Evolutionary conservation across 2,113 vertebrate genomes (phyloP), one percentile per base, ranked within the genome.

Genomic region (Macroglossus sobrinus): DNA sequence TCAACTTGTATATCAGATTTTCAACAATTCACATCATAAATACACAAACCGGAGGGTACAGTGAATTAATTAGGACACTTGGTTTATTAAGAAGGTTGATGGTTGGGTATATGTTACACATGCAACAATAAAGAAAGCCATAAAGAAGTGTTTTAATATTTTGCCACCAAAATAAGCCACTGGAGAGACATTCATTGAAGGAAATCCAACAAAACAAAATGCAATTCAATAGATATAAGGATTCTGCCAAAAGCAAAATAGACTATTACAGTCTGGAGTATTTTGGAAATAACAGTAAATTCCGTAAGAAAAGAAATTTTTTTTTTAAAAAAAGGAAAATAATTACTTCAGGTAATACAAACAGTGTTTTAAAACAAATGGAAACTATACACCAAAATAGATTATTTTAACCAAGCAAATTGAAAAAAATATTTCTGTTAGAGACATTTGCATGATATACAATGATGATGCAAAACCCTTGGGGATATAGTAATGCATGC

Each of bases 11-110:
- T 97, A 94, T 97, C 95, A 96, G 94, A 93, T 97, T 98, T 98
- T 97, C 95, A 97, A 98, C 97, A 96, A 98, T 96, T 89, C 47
- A 91, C 93, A 87, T 66, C 53, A 88, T 96, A 97, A 98, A 97
- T 96, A 97, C 95, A 95, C 97, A 96, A 96, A 91, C 81, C 90
- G 89, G 95, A 97, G 96, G 94, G 84, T 91, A 87, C 43, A 98
- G 98, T 98, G 98, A 99, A 99, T 98, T 98, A 99, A 98, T 98
- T 98, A 98, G 97, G 94, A 98, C 79, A 93, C 61, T 84, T 98
- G 10, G 53, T 71, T 75, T 86, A 93, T 98, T 98, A 98, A 79
- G 95, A 96, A 89, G 96, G 98, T 90, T 93, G 97, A 98, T 95
- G 97, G 89, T 55, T 55, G 75, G 97, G 94, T 93, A 95, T 40